Evolutionary conservation across 1,140 invertebrate genomes (phyloP), one percentile per base, ranked within the genome.

Genomic region (Lethocerus indicus): DNA sequence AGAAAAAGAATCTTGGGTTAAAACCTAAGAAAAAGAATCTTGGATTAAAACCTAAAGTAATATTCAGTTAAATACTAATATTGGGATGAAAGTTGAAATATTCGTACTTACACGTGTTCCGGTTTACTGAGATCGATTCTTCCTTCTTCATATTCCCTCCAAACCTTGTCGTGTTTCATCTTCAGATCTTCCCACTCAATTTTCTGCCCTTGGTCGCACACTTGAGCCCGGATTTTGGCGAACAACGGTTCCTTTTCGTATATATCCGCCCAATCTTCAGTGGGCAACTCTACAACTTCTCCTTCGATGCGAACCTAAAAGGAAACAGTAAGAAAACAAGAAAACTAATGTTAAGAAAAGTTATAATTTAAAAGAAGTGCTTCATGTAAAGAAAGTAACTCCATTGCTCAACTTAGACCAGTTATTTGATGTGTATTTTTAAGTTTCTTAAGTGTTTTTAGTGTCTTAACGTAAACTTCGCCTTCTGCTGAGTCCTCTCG

Each of bases 211-310:
- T 71, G 68, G 18, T 64, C 52, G 50, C 67, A 70, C 2, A 72
- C 47, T 6, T 62, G 56, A 0, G 64, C 57, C 20, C 69, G 60
- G 42, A 72, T 67, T 58, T 70, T 71, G 28, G 61, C 63, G 41
- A 60, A 67, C 14, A 69, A 26, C 20, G 67, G 66, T 29, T 71
- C 67, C 14, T 50, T 58, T 9, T 69, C 61, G 35, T 69, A 72
- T 13, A 70, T 12, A 26, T 64, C 59, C 24, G 57, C 51, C 48
- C 58, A 64, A 7, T 64, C 56, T 14, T 62, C 46, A 3, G 26
- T 49, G 0, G 59, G 49, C 21, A 69, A 52, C 50, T 56, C 47
- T 29, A 61, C 55, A n/a, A 67, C 57, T 2, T 28, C 50, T 14
- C 69, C 69, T 56, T 69, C 64, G 7, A 67, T 56, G 36, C 67